Evolutionary conservation across 2,888 invertebrate species (phyloP).

Genomic region (Gandaritis pyraliata): DNA sequence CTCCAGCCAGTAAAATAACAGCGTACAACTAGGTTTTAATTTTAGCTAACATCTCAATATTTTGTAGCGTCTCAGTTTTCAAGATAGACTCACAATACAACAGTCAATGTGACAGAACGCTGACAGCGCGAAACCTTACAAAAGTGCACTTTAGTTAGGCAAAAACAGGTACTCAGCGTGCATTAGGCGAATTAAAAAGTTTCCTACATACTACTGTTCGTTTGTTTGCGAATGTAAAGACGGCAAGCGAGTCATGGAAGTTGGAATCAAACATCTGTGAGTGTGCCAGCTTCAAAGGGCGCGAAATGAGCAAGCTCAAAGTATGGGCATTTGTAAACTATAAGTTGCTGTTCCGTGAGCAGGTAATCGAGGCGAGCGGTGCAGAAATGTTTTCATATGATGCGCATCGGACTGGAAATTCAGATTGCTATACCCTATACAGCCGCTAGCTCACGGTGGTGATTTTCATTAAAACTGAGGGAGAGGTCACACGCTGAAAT

Average conservation of each 20-base stretch:
- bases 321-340: slow-evolving; percentile 62
- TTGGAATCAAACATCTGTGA: slow-evolving; percentile 78
- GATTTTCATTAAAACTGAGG: not conserved
- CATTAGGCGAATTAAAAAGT: slow-evolving; percentile 84
- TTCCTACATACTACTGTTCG: slow-evolving; percentile 67
- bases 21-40: slow-evolving; percentile 29
- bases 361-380: slow-evolving; percentile 69
- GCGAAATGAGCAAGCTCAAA: slow-evolving; percentile 76
- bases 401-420: slow-evolving; percentile 55
- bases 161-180: slow-evolving; percentile 71
- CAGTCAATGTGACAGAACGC: slow-evolving; percentile 72
- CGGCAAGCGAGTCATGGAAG: slow-evolving; percentile 62
- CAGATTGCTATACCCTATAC: slow-evolving; percentile 40
- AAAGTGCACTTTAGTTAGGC: slow-evolving; percentile 73
- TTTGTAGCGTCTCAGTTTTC: slow-evolving; percentile 56
- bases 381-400: slow-evolving; percentile 70
- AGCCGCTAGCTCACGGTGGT: slow-evolving; percentile 8
- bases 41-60: slow-evolving; percentile 45
- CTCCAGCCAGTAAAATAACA: slow-evolving; percentile 2
- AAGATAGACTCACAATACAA: slow-evolving; percentile 74
- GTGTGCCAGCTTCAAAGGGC: slow-evolving; percentile 70
- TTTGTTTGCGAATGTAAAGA: slow-evolving; percentile 72
- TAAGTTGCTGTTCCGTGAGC: slow-evolving; percentile 63
- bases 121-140: slow-evolving; percentile 64
- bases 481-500: not conserved